Evolutionary conservation across 92 coral and sea anemone species (phyloP).

Genomic region (Palythoa grandiflora): DNA sequence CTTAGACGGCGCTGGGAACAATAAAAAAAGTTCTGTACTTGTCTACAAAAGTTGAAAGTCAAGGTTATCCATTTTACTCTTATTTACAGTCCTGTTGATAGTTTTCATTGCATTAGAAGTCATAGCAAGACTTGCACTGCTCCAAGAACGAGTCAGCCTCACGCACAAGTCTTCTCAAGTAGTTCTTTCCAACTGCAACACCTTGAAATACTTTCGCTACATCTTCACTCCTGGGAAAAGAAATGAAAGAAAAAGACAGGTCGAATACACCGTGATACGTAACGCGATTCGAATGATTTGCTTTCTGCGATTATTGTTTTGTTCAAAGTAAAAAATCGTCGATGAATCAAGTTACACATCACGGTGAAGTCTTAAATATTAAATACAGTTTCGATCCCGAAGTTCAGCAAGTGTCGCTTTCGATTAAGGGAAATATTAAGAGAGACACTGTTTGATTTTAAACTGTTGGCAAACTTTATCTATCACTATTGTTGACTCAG

Average conservation of each 20-base stretch:
- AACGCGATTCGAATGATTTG: neutral
- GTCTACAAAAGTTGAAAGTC: neutral
- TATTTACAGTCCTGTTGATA: neutral
- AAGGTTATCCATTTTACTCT: neutral
- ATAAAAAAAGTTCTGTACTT: neutral
- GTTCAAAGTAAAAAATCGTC: neutral
- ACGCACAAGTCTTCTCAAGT: slow-evolving; percentile 61
- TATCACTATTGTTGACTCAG: no score
- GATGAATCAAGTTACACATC: neutral
- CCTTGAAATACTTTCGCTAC: slow-evolving; percentile 45
- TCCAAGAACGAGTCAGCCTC: slow-evolving; percentile 43
- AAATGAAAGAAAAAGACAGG: neutral
- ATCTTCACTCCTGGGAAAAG: slow-evolving; percentile 45
- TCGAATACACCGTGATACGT: neutral
- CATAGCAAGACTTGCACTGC: neutral
- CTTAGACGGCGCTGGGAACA: no score
- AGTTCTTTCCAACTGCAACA: slow-evolving; percentile 50
- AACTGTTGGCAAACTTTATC: no score
- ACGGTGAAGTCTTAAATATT: neutral
- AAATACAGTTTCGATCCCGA: neutral
- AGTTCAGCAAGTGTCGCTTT: neutral
- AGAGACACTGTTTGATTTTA: no score
- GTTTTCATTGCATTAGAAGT: neutral
- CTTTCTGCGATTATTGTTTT: no score
- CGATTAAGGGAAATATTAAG: neutral